Evolutionary conservation across 2,113 vertebrate species (phyloP), one percentile per base, ranked within the genome.

Genomic region (Laterallus jamaicensis): DNA sequence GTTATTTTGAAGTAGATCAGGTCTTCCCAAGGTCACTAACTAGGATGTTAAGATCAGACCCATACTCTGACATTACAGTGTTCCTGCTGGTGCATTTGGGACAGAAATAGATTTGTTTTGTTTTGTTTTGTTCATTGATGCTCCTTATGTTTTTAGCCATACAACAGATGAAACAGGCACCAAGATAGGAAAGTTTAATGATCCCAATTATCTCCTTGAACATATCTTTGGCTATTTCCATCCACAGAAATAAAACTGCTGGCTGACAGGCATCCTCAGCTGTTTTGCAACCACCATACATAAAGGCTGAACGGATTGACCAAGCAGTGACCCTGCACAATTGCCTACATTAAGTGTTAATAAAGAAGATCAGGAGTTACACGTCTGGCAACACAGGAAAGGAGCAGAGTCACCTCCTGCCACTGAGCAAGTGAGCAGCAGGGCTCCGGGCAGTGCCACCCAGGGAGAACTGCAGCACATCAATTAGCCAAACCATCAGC

Each of bases 181-280:
- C 89, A 85, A 0, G 9, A 89, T 25, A 87, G 59, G 67, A 47
- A 92, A 93, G 67, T 82, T 81, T 67, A 94, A 91, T 70, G 81
- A 93, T 87, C 86, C 74, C 40, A 91, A 70, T 93, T 56, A 90
- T 64, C 84, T 71, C 56, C 59, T 11, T 63, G 39, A 92, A 93
- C 4, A 5, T 71, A 68, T 75, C 71, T 95, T 82, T 88, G 52
- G 24, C 68, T 71, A 86, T 88, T 95, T 91, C 70, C 83, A 94
- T 59, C 35, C 24, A 26, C 29, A 86, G 70, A 92, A 95, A 92
- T 69, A 86, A 91, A 80, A 82, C 35, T 52, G 19, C 52, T 66
- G 66, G 40, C 69, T 90, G 59, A 70, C 69, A 81, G 76, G 44
- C 55, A 82, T 59, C 71, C 59, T 70, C 54, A 93, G 82, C 47